Base-by-base conservation (phyloP, 2,888 invertebrate species). In the Lobophora halterata region DNA sequence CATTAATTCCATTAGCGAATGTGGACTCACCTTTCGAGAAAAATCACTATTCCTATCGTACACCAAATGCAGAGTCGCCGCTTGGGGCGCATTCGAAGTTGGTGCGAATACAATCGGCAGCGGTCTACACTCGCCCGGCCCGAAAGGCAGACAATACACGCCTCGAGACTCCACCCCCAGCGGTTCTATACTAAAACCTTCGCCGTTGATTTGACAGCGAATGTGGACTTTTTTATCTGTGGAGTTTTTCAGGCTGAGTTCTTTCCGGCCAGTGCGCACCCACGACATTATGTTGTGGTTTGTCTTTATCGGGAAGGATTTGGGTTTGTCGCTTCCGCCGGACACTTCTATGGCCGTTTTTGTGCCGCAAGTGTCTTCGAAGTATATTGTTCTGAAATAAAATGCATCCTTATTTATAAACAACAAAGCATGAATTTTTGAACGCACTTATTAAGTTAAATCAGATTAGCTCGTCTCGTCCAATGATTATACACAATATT, bases 261-360 rank as follows among this genome's bases (percentile, higher is more conserved):
- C 83, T 34, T 81, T 86, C 3, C 79, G 54, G 1, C 78, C 85
- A 0, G 69, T 34, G 1, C 77, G 64, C 2, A 85, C 76, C 79
- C 81, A 87, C 0, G 83, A 80, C 46, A 87, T 56, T 1, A 58
- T 57, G 18, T 55, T 65, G 46, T 68, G 58, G 40, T 74, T 86
- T 0, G 81, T 82, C 44, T 83, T 82, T 10, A 87, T 74, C 0
- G 86, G 86, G 43, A 86, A 87, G 0, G 52, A 36, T 49, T 70
- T 78, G 0, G 71, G 66, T 18, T 61, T 69, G 0, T 79, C 77
- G 1, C 54, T 32, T 1, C 81, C 81, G 3, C 77, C 77, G 10
- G 45, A 39, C 3, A 86, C 58, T 23, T 79, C 70, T 1, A 86
- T 42, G 0, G 52, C 36, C 0, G 68, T 77, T 36, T 62, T 67